These are phyloP conservation scores for Andricus curvator DNA, from an alignment of 2,888 invertebrate genomes.

Conservation along the genomic window DNA sequence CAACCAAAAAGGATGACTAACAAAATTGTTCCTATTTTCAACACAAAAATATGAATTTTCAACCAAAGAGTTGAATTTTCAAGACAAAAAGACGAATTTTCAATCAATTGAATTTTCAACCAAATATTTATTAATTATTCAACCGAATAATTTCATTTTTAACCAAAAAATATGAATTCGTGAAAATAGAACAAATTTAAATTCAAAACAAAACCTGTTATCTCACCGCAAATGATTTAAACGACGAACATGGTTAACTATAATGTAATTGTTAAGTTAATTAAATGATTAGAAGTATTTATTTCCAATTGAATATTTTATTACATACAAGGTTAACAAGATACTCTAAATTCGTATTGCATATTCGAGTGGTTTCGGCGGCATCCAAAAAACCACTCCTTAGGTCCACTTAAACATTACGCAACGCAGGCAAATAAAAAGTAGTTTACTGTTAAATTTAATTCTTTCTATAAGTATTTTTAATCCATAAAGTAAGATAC, in stretches of 20 bases:
- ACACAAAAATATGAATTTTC: too few species aligned
- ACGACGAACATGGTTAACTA: background rate
- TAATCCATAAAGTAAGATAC: background rate
- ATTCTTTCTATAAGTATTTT: background rate
- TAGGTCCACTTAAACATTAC: background rate
- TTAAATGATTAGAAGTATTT: background rate
- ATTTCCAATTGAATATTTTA: background rate
- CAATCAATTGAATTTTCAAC: too few species aligned
- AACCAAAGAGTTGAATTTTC: too few species aligned
- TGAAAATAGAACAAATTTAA: too few species aligned
- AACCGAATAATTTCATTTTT: too few species aligned
- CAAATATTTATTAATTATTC: too few species aligned
- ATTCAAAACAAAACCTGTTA: too few species aligned
- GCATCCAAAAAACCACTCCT: background rate
- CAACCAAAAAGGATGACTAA: too few species aligned
- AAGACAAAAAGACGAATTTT: too few species aligned
- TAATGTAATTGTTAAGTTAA: background rate
- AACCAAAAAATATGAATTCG: too few species aligned
- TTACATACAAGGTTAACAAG: slow-evolving; percentile 3
- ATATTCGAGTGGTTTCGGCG: background rate
- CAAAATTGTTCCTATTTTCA: too few species aligned
- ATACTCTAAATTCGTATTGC: background rate
- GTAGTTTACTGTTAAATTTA: background rate
- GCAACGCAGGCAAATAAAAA: background rate
- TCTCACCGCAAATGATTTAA: background rate